Evolutionary conservation across 53 echinoderm and acorn worm genomes (phyloP), one percentile per base, ranked within the genome.

Genomic region (Mesocentrotus franciscanus): DNA sequence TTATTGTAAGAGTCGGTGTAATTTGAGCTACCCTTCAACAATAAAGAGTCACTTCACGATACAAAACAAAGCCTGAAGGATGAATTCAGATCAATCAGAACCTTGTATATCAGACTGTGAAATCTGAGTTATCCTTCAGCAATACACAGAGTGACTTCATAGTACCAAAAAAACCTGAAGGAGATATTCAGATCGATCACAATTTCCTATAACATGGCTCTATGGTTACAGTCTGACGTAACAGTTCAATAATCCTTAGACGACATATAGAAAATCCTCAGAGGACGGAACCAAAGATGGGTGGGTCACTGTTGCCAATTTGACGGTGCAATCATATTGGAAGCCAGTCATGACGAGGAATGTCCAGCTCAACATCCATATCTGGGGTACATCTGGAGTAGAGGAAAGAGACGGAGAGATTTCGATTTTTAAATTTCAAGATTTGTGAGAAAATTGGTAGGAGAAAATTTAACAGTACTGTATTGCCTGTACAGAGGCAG

Each of bases 281-380:
- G 33, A 81, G 81, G 5, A 39, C 20, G 42, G 81, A 18, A 22
- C 36, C 2, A 57, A 17, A 29, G 87, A 57, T 75, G 74, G 75
- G 49, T 56, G 56, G 75, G 12, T 92, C 18, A 33, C 22, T 20
- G 15, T 22, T 27, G 87, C 4, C 12, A 18, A 6, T 57, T 3
- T 11, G n/a, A 87, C 20, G 9, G 58, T 11, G 87, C 13, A 55
- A 57, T 87, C 92, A 92, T 92, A 92, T 92, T 30, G 95, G 95
- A 68, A 94, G 95, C 95, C 95, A 94, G 87, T 94, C 95, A 27
- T 94, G 95, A 17, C 95, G 60, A 64, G 99, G 98, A 92, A 99
- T 99, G 78, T 99, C 99, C 60, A 99, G 91, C 33, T 98, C 96
- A 17, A 99, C 97, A 29, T 99, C 99, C 99, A 99, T 99, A 36